A percentile compares a stretch with the other conserved stretches of the same genome.
Evolutionary conservation across 2,888 invertebrate genomes (phyloP).

Genomic region (Melinopterus prodromus): DNA sequence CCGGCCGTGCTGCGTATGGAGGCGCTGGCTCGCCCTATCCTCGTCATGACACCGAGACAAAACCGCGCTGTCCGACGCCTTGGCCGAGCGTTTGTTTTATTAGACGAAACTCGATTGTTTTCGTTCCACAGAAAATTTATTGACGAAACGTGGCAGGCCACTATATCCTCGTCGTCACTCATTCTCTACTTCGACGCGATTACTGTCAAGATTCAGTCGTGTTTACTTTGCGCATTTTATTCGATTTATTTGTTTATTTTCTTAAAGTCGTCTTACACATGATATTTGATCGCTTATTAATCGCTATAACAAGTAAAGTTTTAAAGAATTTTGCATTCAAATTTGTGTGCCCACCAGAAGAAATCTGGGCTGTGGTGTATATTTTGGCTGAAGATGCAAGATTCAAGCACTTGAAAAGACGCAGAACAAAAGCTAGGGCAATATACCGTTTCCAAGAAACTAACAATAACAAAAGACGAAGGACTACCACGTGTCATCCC

Average conservation of each 20-base stretch:
- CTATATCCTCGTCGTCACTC: constrained; percentile 12
- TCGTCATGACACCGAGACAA: constrained; percentile 12
- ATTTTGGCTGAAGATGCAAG: too few relatives aligned
- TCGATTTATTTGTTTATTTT: constrained; percentile 16
- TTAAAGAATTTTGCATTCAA: too few relatives aligned
- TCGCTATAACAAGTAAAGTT: too few relatives aligned
- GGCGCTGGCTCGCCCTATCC: not conserved
- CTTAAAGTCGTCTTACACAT: not conserved
- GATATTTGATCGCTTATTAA: not conserved
- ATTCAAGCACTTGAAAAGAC: too few relatives aligned
- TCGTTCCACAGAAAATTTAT: constrained; percentile 14
- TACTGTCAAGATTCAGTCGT: not conserved
- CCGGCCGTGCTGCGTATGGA: constrained; percentile 32
- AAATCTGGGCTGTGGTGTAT: too few relatives aligned
- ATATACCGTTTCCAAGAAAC: too few relatives aligned
- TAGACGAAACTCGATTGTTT: constrained; percentile 21
- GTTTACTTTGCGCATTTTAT: constrained; percentile 8
- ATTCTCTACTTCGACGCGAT: constrained; percentile 6
- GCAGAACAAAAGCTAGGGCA: too few relatives aligned
- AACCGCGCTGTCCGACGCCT: constrained; percentile 15
- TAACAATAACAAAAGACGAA: too few relatives aligned
- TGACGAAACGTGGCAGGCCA: constrained; percentile 16
- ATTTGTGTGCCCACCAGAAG: too few relatives aligned
- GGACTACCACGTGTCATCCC: too few relatives aligned
- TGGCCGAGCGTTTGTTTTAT: constrained; percentile 14